These are phyloP conservation scores for Microvelia longipes DNA, from an alignment of 1,140 invertebrate species.

Conservation along the genomic window DNA sequence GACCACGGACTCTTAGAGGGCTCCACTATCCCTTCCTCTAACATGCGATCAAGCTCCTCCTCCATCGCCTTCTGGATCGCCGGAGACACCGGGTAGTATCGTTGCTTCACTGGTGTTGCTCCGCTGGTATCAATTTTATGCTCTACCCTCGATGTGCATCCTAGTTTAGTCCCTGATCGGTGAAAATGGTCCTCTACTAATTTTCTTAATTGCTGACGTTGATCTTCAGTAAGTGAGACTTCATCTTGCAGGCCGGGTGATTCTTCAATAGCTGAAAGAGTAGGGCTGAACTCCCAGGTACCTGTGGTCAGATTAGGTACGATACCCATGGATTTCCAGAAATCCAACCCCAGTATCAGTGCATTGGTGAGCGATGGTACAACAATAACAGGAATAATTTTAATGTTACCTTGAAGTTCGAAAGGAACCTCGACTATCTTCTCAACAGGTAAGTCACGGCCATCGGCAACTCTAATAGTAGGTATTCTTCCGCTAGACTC, in stretches of 20 bases:
- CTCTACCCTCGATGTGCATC: background rate
- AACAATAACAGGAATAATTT: background rate
- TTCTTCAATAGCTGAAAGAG: background rate
- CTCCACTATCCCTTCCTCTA: slow-evolving; percentile 12
- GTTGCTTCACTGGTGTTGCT: slow-evolving; percentile 10
- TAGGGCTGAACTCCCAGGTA: background rate
- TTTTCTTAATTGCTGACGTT: background rate
- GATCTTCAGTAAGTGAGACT: background rate
- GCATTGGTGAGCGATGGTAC: background rate
- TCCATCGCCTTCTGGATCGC: slow-evolving; percentile 12
- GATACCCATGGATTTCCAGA: background rate
- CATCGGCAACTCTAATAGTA: background rate
- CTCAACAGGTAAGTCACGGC: background rate
- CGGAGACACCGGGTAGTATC: slow-evolving; percentile 11
- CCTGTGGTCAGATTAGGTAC: background rate
- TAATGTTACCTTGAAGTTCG: background rate
- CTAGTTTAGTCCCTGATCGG: background rate
- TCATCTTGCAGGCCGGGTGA: background rate
- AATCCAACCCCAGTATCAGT: background rate
- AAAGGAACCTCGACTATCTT: background rate
- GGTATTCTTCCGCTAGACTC: background rate
- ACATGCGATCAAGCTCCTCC: slow-evolving; percentile 9
- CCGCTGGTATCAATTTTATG: background rate
- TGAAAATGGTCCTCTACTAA: background rate
- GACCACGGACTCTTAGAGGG: slow-evolving; percentile 29